Evolutionary conservation across 2,113 vertebrate genomes (phyloP), one percentile per base, ranked within the genome.

Genomic region (Lipophrys pholis): DNA sequence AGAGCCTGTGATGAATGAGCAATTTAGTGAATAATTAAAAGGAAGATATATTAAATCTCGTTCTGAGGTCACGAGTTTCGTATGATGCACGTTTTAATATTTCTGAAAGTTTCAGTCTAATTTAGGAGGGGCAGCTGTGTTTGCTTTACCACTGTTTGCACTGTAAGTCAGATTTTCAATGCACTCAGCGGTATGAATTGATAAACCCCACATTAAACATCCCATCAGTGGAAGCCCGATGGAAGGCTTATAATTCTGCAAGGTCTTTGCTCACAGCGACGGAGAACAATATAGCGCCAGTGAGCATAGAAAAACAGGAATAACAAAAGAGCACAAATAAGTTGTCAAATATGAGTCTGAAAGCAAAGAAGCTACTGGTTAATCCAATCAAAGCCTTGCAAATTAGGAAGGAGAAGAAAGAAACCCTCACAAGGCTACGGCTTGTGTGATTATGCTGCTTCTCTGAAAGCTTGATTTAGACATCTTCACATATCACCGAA

Each of bases 301-400:
- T 42, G 38, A 69, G 73, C 45, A 36, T 48, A 64, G 64, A 30
- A 80, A 80, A 83, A 81, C 21, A 67, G 55, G 75, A 72, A 61
- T 60, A 66, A 74, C 52, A 61, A 49, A 53, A 30, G 41, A 58
- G 54, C 61, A 87, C 64, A 83, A 85, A 78, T n/a, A 30, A 76
- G 41, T 76, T 75, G 57, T 76, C 57, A 72, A 77, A 86, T 74
- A 60, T 52, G 49, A 70, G 51, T 82, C 74, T 73, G 72, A 84
- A 60, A 55, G 72, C 67, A 81, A 82, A 83, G 56, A 76, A 38
- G 67, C 62, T 73, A 45, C 59, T 64, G 78, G 60, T 9, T 74
- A 77, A 80, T 77, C 84, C 68, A 41, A 72, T 76, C 62, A 72
- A 58, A 66, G 69, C 58, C 73, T 59, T 82, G 49, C 11, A 78